Evolutionary conservation across 1,140 invertebrate genomes (phyloP).

Genomic region (Cydia splendana): DNA sequence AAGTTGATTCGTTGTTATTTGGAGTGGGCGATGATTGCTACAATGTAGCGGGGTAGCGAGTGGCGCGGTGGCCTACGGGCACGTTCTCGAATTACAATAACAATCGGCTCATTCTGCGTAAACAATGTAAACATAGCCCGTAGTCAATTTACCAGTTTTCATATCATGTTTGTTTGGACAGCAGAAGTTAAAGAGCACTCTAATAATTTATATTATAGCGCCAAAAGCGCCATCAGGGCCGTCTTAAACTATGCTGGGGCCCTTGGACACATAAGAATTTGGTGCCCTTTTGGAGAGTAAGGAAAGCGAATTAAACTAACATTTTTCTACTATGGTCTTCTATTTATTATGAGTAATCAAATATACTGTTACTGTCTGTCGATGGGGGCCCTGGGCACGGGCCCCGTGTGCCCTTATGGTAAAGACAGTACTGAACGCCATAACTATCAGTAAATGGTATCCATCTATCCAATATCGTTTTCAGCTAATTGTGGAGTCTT

Average conservation of each 20-base stretch:
- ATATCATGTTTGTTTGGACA: neutral
- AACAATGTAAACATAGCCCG: neutral
- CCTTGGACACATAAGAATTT: no score
- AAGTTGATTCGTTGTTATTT: neutral
- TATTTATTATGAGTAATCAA: no score
- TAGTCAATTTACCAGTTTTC: neutral
- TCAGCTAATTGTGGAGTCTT: no score
- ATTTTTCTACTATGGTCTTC: no score
- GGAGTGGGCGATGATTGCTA: neutral
- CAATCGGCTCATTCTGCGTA: slow-evolving; percentile 4
- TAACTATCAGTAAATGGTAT: neutral
- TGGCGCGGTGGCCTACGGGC: neutral
- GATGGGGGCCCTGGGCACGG: no score
- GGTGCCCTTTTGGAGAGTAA: no score
- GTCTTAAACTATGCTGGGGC: no score
- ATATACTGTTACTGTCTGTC: no score
- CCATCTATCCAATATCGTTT: no score
- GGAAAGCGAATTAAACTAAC: no score
- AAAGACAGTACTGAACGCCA: no score
- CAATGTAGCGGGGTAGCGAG: neutral
- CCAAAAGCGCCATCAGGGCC: neutral
- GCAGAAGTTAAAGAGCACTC: neutral
- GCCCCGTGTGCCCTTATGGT: no score
- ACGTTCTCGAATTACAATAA: neutral
- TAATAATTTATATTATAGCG: neutral